Base-by-base conservation (phyloP, 35 echinoderm and acorn worm genomes). In the Stichopus chloronotus region DNA sequence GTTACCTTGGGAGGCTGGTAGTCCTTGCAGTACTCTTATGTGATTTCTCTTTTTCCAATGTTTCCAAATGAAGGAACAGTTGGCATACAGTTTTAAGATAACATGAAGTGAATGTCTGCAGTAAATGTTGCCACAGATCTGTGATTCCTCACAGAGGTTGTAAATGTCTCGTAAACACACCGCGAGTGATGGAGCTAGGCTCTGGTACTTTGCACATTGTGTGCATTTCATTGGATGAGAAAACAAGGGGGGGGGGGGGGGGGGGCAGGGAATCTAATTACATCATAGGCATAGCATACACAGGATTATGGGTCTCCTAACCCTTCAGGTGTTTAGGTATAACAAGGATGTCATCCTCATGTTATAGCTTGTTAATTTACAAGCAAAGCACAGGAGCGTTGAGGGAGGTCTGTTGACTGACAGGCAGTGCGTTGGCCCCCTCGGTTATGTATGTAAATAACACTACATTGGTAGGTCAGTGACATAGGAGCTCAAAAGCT, bases 101-200 rank as follows among this genome's bases (percentile, higher is more conserved):
- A 65, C 61, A 65, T 11, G 61, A 65, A 65, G 61, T 65, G 3
- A 43, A 65, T 65, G 11, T 65, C 19, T 14, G 61, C 61, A 5
- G 8, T 65, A 65, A 65, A 5, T 65, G 84, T 16, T 58, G 57
- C n/a, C 8, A 53, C 55, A 87, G 59, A 87, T 58, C 56, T 87
- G 84, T 58, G 23, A 65, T 59, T 59, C 84, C 11, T 87, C 59
- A 65, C 84, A 87, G 56, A 53, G 56, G 8, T 59, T 57, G 55
- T 87, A 87, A 87, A 59, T 87, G 55, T 56, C 59, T 87, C 59
- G 4, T 87, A 65, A 87, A 87, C 23, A 12, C 19, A 65, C 21
- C 59, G 11, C 59, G 7, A 6, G 56, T 13, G 17, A 87, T 87
- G 84, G 10, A 43, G 30, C 30, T 43, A 43, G 30, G 30, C 11